Evolutionary conservation across 2,797 vertebrate species (phyloP).

Genomic region (Enteromius radiatus): DNA sequence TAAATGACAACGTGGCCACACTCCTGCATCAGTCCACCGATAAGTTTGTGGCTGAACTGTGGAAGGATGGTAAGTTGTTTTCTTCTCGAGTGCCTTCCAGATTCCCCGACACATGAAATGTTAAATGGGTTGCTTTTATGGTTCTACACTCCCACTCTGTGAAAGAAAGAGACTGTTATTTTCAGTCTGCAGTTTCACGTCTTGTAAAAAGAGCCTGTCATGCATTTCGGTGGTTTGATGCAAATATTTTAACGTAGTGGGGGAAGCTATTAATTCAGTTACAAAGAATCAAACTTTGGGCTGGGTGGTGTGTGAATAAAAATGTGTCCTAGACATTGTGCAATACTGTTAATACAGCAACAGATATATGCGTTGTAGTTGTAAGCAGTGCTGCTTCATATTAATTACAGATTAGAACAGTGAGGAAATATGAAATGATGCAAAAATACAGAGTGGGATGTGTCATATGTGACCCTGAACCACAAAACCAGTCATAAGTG

Average conservation of each 20-base stretch:
- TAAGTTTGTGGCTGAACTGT: conserved; percentile 89
- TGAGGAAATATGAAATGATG: not conserved
- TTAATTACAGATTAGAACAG: not conserved
- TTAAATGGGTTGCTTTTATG: not conserved
- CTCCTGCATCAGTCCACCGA: conserved; percentile 88
- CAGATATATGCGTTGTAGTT: not conserved
- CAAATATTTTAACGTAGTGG: not conserved
- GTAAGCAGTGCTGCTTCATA: not conserved
- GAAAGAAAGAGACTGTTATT: conserved; percentile 43
- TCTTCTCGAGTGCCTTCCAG: conserved; percentile 37
- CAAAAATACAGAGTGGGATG: not conserved
- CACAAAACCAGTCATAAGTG: too few relatives aligned
- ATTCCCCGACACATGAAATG: conserved; percentile 33
- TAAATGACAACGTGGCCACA: conserved; percentile 90
- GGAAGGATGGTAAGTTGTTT: conserved; percentile 86
- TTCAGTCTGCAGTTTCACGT: conserved; percentile 8
- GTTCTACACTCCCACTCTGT: not conserved
- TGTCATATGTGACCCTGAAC: not conserved
- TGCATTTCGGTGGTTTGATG: not conserved
- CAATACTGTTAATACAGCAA: not conserved
- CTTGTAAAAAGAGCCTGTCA: not conserved
- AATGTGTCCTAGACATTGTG: not conserved
- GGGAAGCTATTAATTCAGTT: not conserved
- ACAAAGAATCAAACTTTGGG: not conserved
- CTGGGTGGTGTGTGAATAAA: not conserved